Evolutionary conservation across 2,888 invertebrate species (phyloP).

Genomic region (Amorpha juglandis): DNA sequence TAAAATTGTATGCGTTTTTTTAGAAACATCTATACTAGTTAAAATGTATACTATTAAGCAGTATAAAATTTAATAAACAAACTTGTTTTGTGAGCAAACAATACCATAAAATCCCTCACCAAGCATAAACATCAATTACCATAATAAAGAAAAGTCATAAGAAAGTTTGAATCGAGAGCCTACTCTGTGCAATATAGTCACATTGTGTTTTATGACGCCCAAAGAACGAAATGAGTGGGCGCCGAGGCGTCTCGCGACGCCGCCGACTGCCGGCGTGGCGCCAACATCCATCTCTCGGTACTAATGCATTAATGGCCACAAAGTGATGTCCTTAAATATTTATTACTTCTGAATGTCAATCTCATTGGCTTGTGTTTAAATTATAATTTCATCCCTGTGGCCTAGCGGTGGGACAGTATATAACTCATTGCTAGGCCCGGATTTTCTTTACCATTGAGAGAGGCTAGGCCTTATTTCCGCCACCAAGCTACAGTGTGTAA

Average conservation of each 20-base stretch:
- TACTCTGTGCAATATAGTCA: slow-evolving; percentile 42
- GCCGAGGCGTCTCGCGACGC: slow-evolving; percentile 50
- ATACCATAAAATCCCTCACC: neutral
- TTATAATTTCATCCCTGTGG: no score
- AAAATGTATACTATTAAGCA: no score
- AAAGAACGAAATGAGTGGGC: slow-evolving; percentile 49
- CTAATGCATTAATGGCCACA: slow-evolving; percentile 35
- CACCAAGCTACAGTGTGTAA: no score
- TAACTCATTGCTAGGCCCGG: no score
- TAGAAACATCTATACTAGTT: no score
- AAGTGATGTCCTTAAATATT: slow-evolving; percentile 15
- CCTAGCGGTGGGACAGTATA: no score
- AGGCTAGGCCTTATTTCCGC: no score
- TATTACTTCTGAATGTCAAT: neutral
- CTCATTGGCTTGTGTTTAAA: neutral
- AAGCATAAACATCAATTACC: neutral
- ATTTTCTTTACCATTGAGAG: no score
- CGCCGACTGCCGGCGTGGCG: slow-evolving; percentile 42
- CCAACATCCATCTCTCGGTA: slow-evolving; percentile 50
- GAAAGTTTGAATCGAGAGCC: slow-evolving; percentile 23
- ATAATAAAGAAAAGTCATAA: slow-evolving; percentile 21
- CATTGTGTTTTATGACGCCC: slow-evolving; percentile 51
- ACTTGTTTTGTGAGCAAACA: no score
- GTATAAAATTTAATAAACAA: no score
- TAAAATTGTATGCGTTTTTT: no score